A percentile compares a stretch with the other conserved stretches of the same genome.
Evolutionary conservation across 64 coral and sea anemone species (phyloP).

Genomic region (Orbicella faveolata): DNA sequence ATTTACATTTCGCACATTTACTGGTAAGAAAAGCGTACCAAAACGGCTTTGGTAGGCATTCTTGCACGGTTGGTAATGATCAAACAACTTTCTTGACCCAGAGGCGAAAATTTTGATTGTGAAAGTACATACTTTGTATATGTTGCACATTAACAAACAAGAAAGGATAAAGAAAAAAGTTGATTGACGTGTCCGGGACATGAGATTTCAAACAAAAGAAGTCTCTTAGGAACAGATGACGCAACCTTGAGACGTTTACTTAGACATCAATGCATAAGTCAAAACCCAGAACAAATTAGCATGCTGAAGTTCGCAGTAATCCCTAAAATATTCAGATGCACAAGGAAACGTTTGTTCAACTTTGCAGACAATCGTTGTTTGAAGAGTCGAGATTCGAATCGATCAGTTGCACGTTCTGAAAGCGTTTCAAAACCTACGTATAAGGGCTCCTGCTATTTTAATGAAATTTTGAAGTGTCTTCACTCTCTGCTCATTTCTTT

Average conservation of each 20-base stretch:
- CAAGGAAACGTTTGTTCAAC: not conserved
- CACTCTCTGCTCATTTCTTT: too few relatives aligned
- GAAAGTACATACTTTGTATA: not conserved
- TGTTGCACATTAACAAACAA: not conserved
- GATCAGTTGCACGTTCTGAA: not conserved
- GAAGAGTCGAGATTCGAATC: not conserved
- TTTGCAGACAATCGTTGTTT: not conserved
- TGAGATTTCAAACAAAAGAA: not conserved
- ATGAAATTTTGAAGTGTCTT: too few relatives aligned
- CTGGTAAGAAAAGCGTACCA: too few relatives aligned
- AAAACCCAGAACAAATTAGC: conserved; percentile 7
- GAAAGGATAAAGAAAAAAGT: not conserved
- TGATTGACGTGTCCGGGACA: conserved; percentile 28
- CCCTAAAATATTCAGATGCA: not conserved
- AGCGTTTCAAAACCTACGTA: not conserved
- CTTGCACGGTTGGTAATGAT: not conserved
- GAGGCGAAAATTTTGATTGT: not conserved
- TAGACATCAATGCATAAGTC: conserved; percentile 1
- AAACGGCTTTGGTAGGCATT: not conserved
- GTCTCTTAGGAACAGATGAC: conserved; percentile 23
- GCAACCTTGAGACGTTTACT: conserved; percentile 29
- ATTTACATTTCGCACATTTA: too few relatives aligned
- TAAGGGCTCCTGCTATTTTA: too few relatives aligned
- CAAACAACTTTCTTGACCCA: not conserved
- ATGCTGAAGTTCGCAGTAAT: not conserved